Evolutionary conservation across 2,113 vertebrate species (phyloP), one percentile per base, ranked within the genome.

Genomic region (Panurus biarmicus): DNA sequence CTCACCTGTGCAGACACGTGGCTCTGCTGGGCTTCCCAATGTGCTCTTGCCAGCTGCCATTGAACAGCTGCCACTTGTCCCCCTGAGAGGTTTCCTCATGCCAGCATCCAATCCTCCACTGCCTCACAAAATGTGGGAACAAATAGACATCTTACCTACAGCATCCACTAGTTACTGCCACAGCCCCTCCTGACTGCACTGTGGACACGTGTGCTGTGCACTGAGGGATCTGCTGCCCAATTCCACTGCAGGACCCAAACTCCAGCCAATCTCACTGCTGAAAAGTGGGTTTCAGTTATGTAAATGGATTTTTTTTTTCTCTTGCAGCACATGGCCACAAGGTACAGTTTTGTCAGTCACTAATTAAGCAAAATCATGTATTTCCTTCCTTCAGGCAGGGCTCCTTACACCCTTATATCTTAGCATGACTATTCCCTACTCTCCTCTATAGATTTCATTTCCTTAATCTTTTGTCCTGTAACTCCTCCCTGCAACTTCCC

Each of bases 341-440:
- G 80, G 80, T 58, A 74, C 29, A 29, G 42, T 86, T 77, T 82
- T 66, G 54, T 87, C 86, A 77, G 76, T 85, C 74, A 65, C 26
- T 93, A 95, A 97, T 93, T 92, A 94, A 76, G 20, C 33, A 92
- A 79, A 95, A 87, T 50, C 4, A 71, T 70, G 31, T 85, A 33
- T 79, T 81, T 69, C 42, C 20, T 58, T 94, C 79, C 79, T 89
- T 84, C 57, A 85, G 45, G 72, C 79, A 90, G 19, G 26, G 38
- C 22, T 81, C 18, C 33, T 90, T 92, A 78, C 13, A 87, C 20
- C 24, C 23, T 90, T 87, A 3, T 15, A 70, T 29, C 16, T 53
- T 45, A 58, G 36, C 25, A 53, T 67, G 19, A 64, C 65, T 57
- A 38, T 73, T n/a, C 7, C 20, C n/a, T 58, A 17, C 33, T 62